A percentile compares a stretch with the other conserved stretches of the same genome.
These are phyloP conservation scores for Nephila pilipes DNA, from an alignment of 1,140 invertebrate species.

Conservation along the genomic window DNA sequence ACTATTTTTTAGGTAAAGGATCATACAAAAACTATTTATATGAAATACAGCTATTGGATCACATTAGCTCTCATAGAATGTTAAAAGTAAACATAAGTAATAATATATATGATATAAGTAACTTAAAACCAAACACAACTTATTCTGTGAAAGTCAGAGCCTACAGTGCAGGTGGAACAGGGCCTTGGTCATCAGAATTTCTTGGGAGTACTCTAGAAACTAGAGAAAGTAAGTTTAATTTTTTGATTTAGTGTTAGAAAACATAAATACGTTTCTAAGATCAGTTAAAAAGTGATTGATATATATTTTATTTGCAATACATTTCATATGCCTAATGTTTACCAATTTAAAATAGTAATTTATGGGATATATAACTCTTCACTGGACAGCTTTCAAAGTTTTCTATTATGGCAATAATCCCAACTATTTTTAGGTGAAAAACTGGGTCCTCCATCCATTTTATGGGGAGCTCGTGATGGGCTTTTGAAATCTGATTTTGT, in stretches of 20 bases:
- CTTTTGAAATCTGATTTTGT: constrained; percentile 87
- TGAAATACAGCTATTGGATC: constrained; percentile 86
- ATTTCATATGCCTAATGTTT: no score
- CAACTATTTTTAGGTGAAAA: constrained; percentile 2
- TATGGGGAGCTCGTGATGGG: constrained; percentile 88
- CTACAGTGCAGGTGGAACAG: constrained; percentile 87
- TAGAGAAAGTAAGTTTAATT: background rate
- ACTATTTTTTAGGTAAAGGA: constrained; percentile 81
- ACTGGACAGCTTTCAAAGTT: no score
- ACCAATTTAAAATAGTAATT: no score
- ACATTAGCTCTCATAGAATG: background rate
- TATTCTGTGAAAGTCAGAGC: constrained; percentile 90
- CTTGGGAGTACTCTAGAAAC: constrained; percentile 82
- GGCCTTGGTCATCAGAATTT: constrained; percentile 87
- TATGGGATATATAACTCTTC: no score
- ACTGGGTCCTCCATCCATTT: constrained; percentile 82
- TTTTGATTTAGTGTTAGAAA: no score
- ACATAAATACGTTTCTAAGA: no score
- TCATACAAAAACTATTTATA: constrained; percentile 94
- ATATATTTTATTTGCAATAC: no score
- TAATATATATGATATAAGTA: constrained; percentile 70
- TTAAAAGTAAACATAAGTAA: constrained; percentile 61
- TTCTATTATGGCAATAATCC: no score
- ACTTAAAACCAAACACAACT: constrained; percentile 87
- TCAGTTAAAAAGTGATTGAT: no score